A percentile compares a stretch with the other conserved stretches of the same genome.
Conservation (phyloP, 2,797 vertebrate genomes). For the Melanotaenia trifasciata region DNA sequence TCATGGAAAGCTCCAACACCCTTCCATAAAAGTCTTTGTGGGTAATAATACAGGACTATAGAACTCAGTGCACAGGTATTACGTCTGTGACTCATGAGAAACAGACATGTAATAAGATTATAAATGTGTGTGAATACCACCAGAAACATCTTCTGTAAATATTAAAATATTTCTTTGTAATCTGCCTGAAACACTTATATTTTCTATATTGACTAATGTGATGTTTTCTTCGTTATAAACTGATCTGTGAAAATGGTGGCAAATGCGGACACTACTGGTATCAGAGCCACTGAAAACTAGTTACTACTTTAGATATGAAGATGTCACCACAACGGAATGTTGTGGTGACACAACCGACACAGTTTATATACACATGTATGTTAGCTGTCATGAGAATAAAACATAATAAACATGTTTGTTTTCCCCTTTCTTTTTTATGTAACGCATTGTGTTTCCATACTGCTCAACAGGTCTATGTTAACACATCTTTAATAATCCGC, state of each 20-base stretch:
- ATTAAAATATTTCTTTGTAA: background rate
- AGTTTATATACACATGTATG: background rate
- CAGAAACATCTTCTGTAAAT: background rate
- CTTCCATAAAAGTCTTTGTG: slow-evolving; percentile 5
- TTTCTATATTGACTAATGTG: background rate
- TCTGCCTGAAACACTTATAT: background rate
- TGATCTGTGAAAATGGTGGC: background rate
- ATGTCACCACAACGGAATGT: background rate
- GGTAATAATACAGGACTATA: slow-evolving; percentile 24
- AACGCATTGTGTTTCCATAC: background rate
- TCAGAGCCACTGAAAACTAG: background rate
- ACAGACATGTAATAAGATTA: too few species aligned
- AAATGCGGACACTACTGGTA: background rate
- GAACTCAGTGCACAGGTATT: slow-evolving; percentile 6
- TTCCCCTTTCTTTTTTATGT: background rate
- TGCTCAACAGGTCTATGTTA: background rate
- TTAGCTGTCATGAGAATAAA: background rate
- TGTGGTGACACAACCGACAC: background rate
- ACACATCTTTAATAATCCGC: background rate
- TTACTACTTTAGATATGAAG: background rate
- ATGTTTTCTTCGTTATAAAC: background rate
- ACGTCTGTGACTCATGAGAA: slow-evolving; percentile 8
- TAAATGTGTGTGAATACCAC: background rate
- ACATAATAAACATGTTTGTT: background rate
- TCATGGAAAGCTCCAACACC: background rate